A percentile compares a stretch with the other conserved stretches of the same genome.
phyloP scores from a whole-genome alignment of 2,113 vertebrate species.

The Xerus inauris region DNA sequence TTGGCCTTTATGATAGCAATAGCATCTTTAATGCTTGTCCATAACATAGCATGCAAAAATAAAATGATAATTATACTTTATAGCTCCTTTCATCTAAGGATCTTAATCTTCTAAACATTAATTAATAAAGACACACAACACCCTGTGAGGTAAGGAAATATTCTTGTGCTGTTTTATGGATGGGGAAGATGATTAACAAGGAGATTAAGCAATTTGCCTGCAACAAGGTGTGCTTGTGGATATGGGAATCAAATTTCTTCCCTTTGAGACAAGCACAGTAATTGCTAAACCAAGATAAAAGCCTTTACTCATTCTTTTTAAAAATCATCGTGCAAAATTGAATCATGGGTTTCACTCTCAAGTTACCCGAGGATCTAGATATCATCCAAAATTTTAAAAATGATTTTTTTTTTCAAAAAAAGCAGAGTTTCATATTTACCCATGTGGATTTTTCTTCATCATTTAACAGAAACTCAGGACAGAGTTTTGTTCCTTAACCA shows the following conservation, averaged over 20 bases:
- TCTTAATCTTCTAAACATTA: constrained; percentile 57
- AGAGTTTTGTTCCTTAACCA: constrained; percentile 2
- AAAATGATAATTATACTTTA: constrained; percentile 67
- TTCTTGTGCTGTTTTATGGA: constrained; percentile 54
- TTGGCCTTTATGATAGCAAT: constrained; percentile 8
- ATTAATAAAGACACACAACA: constrained; percentile 61
- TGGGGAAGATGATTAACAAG: constrained; percentile 57
- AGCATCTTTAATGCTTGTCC: constrained; percentile 57
- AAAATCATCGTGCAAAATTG: constrained; percentile 13
- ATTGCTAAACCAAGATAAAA: constrained; percentile 60
- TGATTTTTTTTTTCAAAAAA: not conserved
- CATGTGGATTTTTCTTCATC: not conserved
- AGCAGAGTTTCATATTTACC: not conserved
- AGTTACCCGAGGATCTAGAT: constrained; percentile 35
- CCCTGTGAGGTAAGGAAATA: constrained; percentile 52
- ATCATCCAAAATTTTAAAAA: constrained; percentile 26
- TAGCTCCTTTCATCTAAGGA: constrained; percentile 60
- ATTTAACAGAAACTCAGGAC: not conserved
- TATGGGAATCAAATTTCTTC: constrained; percentile 36
- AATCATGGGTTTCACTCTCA: constrained; percentile 8
- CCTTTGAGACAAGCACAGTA: not conserved
- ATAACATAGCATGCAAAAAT: constrained; percentile 36
- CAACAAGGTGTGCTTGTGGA: constrained; percentile 45
- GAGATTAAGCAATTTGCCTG: constrained; percentile 61
- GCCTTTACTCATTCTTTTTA: constrained; percentile 36